These are phyloP conservation scores for Nasonia longicornis DNA, from an alignment of 1,140 invertebrate genomes.

Conservation along the genomic window DNA sequence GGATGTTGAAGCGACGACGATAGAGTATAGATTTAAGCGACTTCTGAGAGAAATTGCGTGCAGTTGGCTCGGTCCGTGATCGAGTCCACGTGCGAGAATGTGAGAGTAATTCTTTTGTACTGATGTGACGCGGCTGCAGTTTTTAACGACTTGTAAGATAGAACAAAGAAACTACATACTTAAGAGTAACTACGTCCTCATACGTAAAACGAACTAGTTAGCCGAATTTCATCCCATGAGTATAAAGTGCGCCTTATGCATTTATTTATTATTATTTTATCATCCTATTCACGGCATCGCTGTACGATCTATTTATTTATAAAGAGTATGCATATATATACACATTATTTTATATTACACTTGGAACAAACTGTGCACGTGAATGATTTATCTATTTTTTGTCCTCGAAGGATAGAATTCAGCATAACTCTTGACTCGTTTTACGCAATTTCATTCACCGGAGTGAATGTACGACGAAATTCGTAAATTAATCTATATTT, in stretches of 20 bases:
- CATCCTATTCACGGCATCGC: background rate
- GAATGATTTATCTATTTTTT: constrained; percentile 41
- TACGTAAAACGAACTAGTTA: constrained; percentile 1
- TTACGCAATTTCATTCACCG: background rate
- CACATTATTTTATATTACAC: background rate
- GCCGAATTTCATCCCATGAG: background rate
- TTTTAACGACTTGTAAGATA: constrained; percentile 16
- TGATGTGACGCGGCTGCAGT: background rate
- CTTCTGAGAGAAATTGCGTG: background rate
- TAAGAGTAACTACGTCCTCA: background rate
- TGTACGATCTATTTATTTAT: background rate
- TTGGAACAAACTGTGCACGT: constrained; percentile 17
- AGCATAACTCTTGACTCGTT: background rate
- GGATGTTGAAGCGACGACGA: background rate
- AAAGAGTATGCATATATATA: background rate
- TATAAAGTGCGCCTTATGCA: background rate
- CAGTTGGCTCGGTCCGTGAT: background rate
- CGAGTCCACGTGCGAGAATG: background rate
- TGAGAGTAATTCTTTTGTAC: constrained; percentile 1
- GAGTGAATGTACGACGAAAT: constrained; percentile 30
- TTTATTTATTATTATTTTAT: constrained; percentile 1
- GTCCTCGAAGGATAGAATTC: constrained; percentile 27
- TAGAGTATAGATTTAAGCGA: background rate
- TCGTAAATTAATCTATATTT: background rate
- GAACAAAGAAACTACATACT: background rate